A percentile compares a stretch with the other conserved stretches of the same genome.
phyloP scores from a whole-genome alignment of 2,888 invertebrate genomes.

The Reticulitermes lucifugus region DNA sequence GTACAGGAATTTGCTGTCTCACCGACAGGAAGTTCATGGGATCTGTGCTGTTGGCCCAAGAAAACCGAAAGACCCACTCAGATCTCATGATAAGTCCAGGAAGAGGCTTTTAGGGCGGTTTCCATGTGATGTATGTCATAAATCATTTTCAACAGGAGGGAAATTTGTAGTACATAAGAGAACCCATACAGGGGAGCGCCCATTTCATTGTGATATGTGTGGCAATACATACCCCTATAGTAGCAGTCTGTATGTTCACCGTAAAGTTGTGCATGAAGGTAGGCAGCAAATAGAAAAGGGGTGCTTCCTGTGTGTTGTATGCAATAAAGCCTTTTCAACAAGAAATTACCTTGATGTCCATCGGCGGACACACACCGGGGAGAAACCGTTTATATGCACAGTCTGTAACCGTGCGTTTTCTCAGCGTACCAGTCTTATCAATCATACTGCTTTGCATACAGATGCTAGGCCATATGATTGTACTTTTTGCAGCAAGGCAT shows the following conservation, averaged over 20 bases:
- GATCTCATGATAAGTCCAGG: slow-evolving; percentile 62
- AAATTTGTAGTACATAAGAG: slow-evolving; percentile 31
- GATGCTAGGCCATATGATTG: slow-evolving; percentile 70
- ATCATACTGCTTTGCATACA: slow-evolving; percentile 71
- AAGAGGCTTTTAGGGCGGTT: not conserved
- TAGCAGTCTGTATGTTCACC: not conserved
- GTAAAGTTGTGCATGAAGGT: slow-evolving; percentile 61
- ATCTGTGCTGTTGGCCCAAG: not conserved
- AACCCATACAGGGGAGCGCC: slow-evolving; percentile 24
- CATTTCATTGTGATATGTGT: slow-evolving; percentile 15
- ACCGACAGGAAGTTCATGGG: slow-evolving; percentile 55
- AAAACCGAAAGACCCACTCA: slow-evolving; percentile 59
- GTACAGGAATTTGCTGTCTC: slow-evolving; percentile 67
- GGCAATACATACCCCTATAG: not conserved
- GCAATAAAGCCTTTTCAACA: slow-evolving; percentile 18
- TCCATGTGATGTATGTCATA: slow-evolving; percentile 43
- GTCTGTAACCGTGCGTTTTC: slow-evolving; percentile 48
- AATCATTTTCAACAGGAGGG: slow-evolving; percentile 38
- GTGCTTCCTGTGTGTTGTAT: not conserved
- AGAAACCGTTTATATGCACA: slow-evolving; percentile 47
- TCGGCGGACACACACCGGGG: slow-evolving; percentile 68
- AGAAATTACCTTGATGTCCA: slow-evolving; percentile 65
- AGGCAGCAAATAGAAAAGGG: not conserved
- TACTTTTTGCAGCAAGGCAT: slow-evolving; percentile 69
- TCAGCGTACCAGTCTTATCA: slow-evolving; percentile 74